A percentile compares a stretch with the other conserved stretches of the same genome.
Conservation (phyloP, 2,888 invertebrate genomes). For the Leptothorax acervorum region DNA sequence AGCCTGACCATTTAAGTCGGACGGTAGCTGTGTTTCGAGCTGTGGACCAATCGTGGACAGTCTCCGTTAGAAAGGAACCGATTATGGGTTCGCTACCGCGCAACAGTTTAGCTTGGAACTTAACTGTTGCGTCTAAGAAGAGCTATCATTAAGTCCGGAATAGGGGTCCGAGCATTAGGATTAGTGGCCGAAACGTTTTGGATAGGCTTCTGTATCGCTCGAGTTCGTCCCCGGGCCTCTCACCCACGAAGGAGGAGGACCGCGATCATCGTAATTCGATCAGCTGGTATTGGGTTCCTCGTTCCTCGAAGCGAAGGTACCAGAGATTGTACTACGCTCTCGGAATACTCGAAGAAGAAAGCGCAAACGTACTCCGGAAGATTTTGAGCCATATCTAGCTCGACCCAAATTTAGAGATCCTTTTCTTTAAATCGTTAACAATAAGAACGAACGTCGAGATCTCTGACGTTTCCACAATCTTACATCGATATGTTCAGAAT, state of each 20-base stretch:
- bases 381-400: background rate
- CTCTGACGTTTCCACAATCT: background rate
- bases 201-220: conserved; percentile 75
- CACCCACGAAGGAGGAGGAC: conserved; percentile 32
- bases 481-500: background rate
- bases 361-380: background rate
- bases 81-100: conserved; percentile 72
- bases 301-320: conserved; percentile 24
- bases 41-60: conserved; percentile 65
- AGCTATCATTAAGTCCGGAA: conserved; percentile 77
- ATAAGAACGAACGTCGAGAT: background rate
- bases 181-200: conserved; percentile 74
- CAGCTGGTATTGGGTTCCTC: conserved; percentile 66
- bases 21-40: conserved; percentile 63
- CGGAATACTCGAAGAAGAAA: background rate
- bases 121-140: conserved; percentile 76
- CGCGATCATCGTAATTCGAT: conserved; percentile 62
- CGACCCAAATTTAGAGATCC: too few species aligned
- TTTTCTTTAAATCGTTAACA: background rate
- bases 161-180: conserved; percentile 75
- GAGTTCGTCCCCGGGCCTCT: conserved; percentile 50
- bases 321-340: conserved; percentile 26
- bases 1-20: conserved; percentile 61
- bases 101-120: conserved; percentile 73
- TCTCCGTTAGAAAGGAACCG: conserved; percentile 73